Conservation (phyloP, 2,888 invertebrate genomes). For the Kryphioiulus occultus region DNA sequence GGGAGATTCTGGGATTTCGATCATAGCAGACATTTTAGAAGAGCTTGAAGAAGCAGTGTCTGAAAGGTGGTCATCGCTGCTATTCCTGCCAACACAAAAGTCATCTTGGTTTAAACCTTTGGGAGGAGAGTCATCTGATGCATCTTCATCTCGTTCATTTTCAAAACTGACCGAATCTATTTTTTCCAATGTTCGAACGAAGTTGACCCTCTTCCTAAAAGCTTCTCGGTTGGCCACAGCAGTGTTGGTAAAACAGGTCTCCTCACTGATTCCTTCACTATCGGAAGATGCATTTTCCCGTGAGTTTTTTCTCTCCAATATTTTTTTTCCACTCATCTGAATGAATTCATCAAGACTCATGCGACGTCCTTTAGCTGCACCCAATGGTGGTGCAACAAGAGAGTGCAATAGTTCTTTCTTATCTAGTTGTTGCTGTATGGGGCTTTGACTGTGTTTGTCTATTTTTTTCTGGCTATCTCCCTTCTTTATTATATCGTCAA, state of each 20-base stretch:
- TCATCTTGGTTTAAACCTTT: background rate
- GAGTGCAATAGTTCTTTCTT: conserved; percentile 82
- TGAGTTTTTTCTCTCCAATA: conserved; percentile 53
- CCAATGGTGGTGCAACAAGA: conserved; percentile 74
- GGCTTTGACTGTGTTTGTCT: conserved; percentile 45
- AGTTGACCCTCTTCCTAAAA: conserved; percentile 43
- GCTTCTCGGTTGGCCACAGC: conserved; percentile 41
- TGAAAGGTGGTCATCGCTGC: conserved; percentile 18
- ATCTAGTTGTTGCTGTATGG: conserved; percentile 66
- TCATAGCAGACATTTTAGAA: conserved; percentile 29
- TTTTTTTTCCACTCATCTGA: conserved; percentile 73
- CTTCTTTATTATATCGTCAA: conserved; percentile 55
- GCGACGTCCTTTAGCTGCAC: conserved; percentile 64
- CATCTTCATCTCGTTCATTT: conserved; percentile 47
- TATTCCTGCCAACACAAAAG: conserved; percentile 33
- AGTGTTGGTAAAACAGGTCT: conserved; percentile 45
- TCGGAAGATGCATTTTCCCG: background rate
- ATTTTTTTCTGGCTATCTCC: conserved; percentile 46
- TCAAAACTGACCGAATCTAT: conserved; percentile 52
- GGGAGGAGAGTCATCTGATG: background rate
- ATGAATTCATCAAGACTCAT: conserved; percentile 77
- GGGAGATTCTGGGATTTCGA: background rate
- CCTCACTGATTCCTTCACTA: conserved; percentile 15
- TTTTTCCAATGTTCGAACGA: conserved; percentile 47
- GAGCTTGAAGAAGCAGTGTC: conserved; percentile 39